Base-by-base conservation (phyloP, 1,140 invertebrate genomes). In the Euura lappo region DNA sequence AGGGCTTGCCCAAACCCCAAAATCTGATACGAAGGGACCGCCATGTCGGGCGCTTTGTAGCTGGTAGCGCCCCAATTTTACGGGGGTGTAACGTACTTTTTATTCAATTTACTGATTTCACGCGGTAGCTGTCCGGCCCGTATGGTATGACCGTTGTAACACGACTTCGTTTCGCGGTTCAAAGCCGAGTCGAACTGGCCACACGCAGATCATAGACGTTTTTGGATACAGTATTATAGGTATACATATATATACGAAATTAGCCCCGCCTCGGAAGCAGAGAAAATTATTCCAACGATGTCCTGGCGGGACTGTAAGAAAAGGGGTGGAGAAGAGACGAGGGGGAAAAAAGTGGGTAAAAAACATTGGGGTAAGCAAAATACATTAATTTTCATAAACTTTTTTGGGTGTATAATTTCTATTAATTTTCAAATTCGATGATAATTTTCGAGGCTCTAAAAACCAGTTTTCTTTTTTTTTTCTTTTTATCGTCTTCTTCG, bases 61-160 rank as follows among this genome's bases (percentile, higher is more conserved):
- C 69, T 8, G 69, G 3, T 10, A 42, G 69, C 44, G 11, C 28
- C 69, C 45, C 45, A 70, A 70, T 70, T 70, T 70, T 70, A 70
- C 69, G 69, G 69, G 69, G 69, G 69, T 70, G 69, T 47, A 45
- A 70, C 69, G 42, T 45, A 45, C 45, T 70, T 46, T 45, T 70
- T 47, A 70, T 70, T 70, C 45, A 47, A 70, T 70, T 70, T 44
- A 47, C 69, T 45, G 44, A 70, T 70, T 70, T 70, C 69, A 44
- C 69, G 45, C 69, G 28, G 28, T 28, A 28, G 28, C 28, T 28
- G 28, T 28, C 28, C 28, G 28, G 28, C 28, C 28, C 28, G 28
- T 28, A 28, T 28, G 28, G 28, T 28, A 28, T 28, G 28, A 28
- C 28, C 28, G 28, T 28, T 28, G 28, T 28, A 28, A 28, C 28